These are phyloP conservation scores for Centropyge bicolor DNA, from an alignment of 2,797 vertebrate genomes.

Conservation along the genomic window DNA sequence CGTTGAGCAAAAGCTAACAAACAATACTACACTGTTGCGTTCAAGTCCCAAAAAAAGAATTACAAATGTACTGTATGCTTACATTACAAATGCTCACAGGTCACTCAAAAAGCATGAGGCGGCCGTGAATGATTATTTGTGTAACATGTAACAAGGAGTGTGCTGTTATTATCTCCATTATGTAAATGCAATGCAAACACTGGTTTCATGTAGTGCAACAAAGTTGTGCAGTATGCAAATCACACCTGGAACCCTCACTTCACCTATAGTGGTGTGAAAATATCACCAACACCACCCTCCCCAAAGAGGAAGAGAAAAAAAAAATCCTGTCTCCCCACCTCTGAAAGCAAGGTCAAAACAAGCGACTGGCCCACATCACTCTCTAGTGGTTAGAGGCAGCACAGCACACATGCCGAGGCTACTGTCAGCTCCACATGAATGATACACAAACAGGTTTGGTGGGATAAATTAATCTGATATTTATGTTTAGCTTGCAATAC, in stretches of 20 bases:
- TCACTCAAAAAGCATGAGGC: conserved; percentile 9
- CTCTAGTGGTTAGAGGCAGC: conserved; percentile 69
- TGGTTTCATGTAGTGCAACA: conserved; percentile 40
- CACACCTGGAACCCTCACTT: conserved; percentile 30
- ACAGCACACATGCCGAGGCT: conserved; percentile 14
- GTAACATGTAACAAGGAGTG: conserved; percentile 42
- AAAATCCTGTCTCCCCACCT: conserved; percentile 58
- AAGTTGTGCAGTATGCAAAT: conserved; percentile 72
- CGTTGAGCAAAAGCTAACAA: conserved; percentile 17
- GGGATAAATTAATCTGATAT: conserved; percentile 35
- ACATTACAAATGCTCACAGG: not conserved
- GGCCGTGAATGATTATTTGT: conserved; percentile 27
- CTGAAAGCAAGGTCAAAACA: conserved; percentile 79
- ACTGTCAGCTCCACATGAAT: conserved; percentile 11
- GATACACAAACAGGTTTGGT: conserved; percentile 30
- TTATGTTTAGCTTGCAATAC: conserved; percentile 22
- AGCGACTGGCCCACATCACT: conserved; percentile 69
- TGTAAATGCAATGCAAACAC: conserved; percentile 73
- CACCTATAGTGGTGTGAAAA: conserved; percentile 45
- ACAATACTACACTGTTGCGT: conserved; percentile 1
- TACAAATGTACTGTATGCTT: not conserved
- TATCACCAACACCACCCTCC: conserved; percentile 36
- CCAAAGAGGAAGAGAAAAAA: conserved; percentile 14
- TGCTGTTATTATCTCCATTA: conserved; percentile 54
- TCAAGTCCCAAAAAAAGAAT: conserved; percentile 1